Evolutionary conservation across 2,797 vertebrate species (phyloP).

Genomic region (Hippocampus kuda): DNA sequence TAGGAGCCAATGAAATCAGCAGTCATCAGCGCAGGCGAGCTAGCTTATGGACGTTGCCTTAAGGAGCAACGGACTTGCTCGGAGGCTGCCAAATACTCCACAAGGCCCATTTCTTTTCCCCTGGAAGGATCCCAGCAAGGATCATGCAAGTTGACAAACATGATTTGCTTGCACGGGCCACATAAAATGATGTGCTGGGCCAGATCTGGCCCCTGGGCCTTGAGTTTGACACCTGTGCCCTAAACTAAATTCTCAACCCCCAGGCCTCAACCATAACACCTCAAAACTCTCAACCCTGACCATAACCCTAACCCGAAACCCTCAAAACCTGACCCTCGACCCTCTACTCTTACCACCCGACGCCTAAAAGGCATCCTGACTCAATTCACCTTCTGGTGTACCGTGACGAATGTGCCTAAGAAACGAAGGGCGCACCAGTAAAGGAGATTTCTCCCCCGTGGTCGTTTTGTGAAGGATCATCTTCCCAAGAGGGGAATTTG

Average conservation of each 20-base stretch:
- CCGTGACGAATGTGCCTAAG: background rate
- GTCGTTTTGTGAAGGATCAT: constrained; percentile 1
- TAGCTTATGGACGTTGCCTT: background rate
- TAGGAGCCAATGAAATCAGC: background rate
- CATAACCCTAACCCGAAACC: too few species aligned
- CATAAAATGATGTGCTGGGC: too few species aligned
- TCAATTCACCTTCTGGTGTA: constrained; percentile 1
- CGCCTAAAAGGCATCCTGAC: background rate
- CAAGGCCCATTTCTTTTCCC: background rate
- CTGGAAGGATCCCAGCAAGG: too few species aligned
- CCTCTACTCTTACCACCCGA: background rate
- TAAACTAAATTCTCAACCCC: too few species aligned
- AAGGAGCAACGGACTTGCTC: background rate
- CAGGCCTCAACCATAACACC: too few species aligned
- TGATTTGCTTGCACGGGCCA: too few species aligned
- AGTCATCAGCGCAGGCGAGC: background rate
- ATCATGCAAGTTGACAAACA: too few species aligned
- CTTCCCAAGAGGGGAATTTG: constrained; percentile 3
- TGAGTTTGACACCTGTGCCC: too few species aligned
- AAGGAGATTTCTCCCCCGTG: background rate
- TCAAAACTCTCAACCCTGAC: too few species aligned
- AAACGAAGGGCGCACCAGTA: background rate
- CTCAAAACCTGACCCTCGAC: background rate
- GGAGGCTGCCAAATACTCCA: background rate
- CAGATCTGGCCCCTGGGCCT: too few species aligned